A percentile compares a stretch with the other conserved stretches of the same genome.
These are phyloP conservation scores for Drosophila mauritiana DNA, from an alignment of 1,140 invertebrate species.

Conservation along the genomic window DNA sequence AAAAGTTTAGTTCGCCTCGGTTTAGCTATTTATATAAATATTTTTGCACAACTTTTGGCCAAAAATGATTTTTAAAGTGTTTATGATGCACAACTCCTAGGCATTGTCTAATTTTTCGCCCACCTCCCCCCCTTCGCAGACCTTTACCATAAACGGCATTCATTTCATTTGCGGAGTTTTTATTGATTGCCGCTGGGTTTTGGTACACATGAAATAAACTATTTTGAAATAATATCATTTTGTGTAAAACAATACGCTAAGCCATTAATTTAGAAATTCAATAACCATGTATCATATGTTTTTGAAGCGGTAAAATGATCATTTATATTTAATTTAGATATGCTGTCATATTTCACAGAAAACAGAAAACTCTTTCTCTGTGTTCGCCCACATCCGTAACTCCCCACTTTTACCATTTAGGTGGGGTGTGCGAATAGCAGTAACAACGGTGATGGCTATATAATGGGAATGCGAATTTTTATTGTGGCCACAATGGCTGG, in stretches of 20 bases:
- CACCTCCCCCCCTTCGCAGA: background rate
- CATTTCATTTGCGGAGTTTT: conserved; percentile 51
- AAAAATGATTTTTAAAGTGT: conserved; percentile 52
- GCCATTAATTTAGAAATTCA: background rate
- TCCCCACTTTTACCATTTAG: conserved; percentile 5
- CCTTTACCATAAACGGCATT: conserved; percentile 38
- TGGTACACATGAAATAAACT: background rate
- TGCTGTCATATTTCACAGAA: background rate
- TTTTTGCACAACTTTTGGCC: conserved; percentile 48
- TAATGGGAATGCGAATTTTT: conserved; percentile 58
- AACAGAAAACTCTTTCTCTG: background rate
- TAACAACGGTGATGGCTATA: conserved; percentile 44
- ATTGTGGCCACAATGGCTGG: conserved; percentile 53
- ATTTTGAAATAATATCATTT: background rate
- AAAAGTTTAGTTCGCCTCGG: conserved; percentile 51
- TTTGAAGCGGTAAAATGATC: no score
- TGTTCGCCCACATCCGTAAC: background rate
- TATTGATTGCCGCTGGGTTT: conserved; percentile 49
- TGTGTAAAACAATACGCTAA: background rate
- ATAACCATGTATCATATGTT: no score
- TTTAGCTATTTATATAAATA: conserved; percentile 71
- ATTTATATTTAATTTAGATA: background rate
- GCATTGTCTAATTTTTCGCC: background rate
- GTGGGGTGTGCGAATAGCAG: conserved; percentile 16
- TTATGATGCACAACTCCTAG: conserved; percentile 15